These are phyloP conservation scores for Nasua narica DNA, from an alignment of 2,797 vertebrate species.

Conservation along the genomic window DNA sequence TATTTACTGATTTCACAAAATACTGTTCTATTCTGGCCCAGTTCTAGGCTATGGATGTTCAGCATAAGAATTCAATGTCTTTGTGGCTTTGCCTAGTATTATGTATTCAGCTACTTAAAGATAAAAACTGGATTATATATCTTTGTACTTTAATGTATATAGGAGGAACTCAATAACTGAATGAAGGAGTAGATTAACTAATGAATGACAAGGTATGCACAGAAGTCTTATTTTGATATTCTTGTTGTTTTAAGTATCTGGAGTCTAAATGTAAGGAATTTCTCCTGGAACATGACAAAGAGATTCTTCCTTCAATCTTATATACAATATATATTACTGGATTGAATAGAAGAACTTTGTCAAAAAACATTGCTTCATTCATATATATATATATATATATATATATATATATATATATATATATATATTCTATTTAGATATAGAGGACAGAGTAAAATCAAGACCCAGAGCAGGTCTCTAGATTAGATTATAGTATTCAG, in stretches of 20 bases:
- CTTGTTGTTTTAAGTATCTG: neutral
- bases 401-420: too few species aligned
- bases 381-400: neutral
- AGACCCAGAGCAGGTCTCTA: neutral
- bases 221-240: neutral
- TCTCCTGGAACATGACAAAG: neutral
- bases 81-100: neutral
- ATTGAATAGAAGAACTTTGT: neutral
- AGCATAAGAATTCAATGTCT: neutral
- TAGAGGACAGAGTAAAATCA: neutral
- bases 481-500: neutral
- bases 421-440: neutral
- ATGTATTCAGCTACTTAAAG: neutral
- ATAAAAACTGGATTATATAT: neutral
- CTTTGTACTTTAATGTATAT: neutral
- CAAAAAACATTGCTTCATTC: neutral
- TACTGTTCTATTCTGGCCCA: neutral
- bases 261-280: neutral
- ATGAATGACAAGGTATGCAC: neutral
- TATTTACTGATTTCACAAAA: neutral
- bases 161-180: neutral
- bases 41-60: neutral
- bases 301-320: neutral
- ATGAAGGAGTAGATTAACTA: neutral
- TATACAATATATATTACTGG: neutral